Evolutionary conservation across 2,888 invertebrate species (phyloP).

Genomic region (Drosophila mimetica): DNA sequence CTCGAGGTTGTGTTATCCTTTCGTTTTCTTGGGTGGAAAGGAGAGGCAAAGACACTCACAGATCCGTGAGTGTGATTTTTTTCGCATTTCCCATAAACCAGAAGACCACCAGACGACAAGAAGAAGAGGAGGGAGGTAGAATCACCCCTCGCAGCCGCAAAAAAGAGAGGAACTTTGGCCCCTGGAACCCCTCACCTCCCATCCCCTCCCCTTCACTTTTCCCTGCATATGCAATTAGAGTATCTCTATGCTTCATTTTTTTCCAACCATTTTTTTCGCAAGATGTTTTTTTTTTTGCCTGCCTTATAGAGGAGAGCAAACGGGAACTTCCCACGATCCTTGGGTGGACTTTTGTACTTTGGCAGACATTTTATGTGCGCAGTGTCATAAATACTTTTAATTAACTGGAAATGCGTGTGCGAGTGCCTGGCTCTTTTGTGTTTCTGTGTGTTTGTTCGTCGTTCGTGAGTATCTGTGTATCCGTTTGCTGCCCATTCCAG

Average conservation of each 20-base stretch:
- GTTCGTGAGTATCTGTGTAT: conserved; percentile 19
- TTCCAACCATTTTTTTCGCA: conserved; percentile 24
- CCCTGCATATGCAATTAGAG: conserved; percentile 54
- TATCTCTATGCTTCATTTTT: conserved; percentile 42
- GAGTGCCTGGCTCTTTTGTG: conserved; percentile 18
- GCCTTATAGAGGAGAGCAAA: conserved; percentile 6
- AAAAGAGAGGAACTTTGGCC: conserved; percentile 37
- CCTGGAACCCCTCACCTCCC: background rate
- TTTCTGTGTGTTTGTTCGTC: background rate
- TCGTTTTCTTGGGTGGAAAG: background rate
- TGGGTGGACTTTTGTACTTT: conserved; percentile 74
- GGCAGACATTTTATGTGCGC: conserved; percentile 51
- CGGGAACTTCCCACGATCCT: conserved; percentile 82
- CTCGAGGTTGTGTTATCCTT: conserved; percentile 21
- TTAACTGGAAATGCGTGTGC: conserved; percentile 51
- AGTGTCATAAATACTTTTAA: conserved; percentile 55
- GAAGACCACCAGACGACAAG: conserved; percentile 22
- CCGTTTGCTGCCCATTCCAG: conserved; percentile 14
- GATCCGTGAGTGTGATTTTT: conserved; percentile 41
- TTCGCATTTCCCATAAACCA: conserved; percentile 37
- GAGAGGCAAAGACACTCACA: conserved; percentile 7
- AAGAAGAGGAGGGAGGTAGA: conserved; percentile 6
- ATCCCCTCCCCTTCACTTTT: conserved; percentile 7
- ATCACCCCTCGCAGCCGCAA: conserved; percentile 32
- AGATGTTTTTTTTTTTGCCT: conserved; percentile 6